These are phyloP conservation scores for Plutomurus gul DNA, from an alignment of 1,140 invertebrate species.

Conservation along the genomic window DNA sequence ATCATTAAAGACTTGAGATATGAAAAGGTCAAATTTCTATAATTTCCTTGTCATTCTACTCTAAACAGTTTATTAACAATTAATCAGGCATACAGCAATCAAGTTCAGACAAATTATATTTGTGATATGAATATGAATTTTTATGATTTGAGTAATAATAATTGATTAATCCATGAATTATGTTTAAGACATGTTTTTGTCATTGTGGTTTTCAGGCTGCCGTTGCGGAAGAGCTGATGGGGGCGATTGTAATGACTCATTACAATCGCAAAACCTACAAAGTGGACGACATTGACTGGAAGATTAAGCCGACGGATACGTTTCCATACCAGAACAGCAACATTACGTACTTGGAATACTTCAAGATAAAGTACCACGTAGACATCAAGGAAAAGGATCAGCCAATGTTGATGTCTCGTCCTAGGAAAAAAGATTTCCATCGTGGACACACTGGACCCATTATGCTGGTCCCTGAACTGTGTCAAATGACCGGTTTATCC, in stretches of 20 bases:
- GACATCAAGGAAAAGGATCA: conserved; percentile 37
- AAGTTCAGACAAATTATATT: too few species aligned
- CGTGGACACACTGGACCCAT: conserved; percentile 49
- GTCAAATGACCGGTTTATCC: conserved; percentile 57
- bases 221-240: conserved; percentile 58
- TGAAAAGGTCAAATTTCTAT: neutral
- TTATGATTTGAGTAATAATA: neutral
- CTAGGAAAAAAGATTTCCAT: conserved; percentile 47
- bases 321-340: conserved; percentile 61
- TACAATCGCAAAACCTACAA: conserved; percentile 78
- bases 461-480: conserved; percentile 58
- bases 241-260: conserved; percentile 61
- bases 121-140: too few species aligned
- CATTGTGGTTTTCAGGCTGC: neutral
- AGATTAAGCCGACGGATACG: conserved; percentile 67
- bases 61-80: neutral
- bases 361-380: conserved; percentile 62
- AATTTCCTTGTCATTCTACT: neutral
- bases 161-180: neutral
- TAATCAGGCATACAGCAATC: too few species aligned
- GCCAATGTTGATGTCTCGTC: conserved; percentile 39
- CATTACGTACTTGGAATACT: conserved; percentile 78
- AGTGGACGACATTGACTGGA: conserved; percentile 82
- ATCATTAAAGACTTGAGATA: conserved; percentile 55
- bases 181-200: neutral